Percentiles rank a stretch among this genome's conserved stretches.
phyloP scores from a whole-genome alignment of 1,140 invertebrate species.

The Ectropis grisescens region DNA sequence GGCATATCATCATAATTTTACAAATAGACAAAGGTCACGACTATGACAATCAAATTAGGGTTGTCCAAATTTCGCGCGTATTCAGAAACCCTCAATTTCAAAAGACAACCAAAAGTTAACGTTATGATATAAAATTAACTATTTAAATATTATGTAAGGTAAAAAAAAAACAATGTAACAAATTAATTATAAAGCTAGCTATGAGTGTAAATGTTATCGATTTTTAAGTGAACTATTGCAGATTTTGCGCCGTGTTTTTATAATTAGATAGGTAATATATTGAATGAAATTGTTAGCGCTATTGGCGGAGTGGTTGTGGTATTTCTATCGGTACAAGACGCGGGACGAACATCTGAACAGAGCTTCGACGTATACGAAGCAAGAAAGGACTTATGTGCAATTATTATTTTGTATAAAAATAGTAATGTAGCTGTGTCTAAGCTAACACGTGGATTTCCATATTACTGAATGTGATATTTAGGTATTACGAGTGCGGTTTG shows the following conservation, averaged over 20 bases:
- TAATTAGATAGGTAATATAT: slow-evolving; percentile 71
- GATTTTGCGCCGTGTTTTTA: slow-evolving; percentile 68
- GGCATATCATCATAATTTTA: too few relatives aligned
- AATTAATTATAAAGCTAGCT: slow-evolving; percentile 69
- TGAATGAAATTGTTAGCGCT: slow-evolving; percentile 64
- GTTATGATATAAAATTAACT: slow-evolving; percentile 68
- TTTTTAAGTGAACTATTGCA: slow-evolving; percentile 66
- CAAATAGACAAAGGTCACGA: too few relatives aligned
- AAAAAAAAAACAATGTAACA: slow-evolving; percentile 66
- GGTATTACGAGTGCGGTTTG: slow-evolving; percentile 62
- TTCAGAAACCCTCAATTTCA: slow-evolving; percentile 53
- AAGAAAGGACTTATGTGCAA: slow-evolving; percentile 60
- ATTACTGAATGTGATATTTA: slow-evolving; percentile 70
- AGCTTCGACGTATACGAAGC: slow-evolving; percentile 30
- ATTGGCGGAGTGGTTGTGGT: slow-evolving; percentile 35
- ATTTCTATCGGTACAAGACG: slow-evolving; percentile 22
- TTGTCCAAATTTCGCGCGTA: slow-evolving; percentile 47
- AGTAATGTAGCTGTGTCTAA: slow-evolving; percentile 63
- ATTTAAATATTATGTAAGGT: slow-evolving; percentile 61
- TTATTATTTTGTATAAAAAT: slow-evolving; percentile 69
- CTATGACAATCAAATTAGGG: too few relatives aligned
- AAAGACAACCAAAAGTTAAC: slow-evolving; percentile 69
- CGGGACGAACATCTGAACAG: slow-evolving; percentile 1
- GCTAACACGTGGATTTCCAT: slow-evolving; percentile 64
- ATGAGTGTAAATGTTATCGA: slow-evolving; percentile 68